These are phyloP conservation scores for Drosophila anomelani DNA, from an alignment of 2,888 invertebrate genomes.

Conservation along the genomic window DNA sequence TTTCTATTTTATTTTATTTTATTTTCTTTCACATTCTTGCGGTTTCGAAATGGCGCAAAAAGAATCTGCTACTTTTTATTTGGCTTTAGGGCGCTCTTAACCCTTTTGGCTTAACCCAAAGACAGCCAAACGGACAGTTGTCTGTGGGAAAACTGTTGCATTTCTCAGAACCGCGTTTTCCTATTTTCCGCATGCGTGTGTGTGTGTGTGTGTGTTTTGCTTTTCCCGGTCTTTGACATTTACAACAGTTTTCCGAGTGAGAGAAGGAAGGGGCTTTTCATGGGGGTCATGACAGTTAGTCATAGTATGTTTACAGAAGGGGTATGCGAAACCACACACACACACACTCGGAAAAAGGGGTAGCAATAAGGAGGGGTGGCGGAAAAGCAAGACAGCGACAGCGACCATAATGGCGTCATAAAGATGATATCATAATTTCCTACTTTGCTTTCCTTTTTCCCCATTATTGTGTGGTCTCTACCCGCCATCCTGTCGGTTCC, in stretches of 20 bases:
- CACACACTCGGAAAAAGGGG: conserved; percentile 29
- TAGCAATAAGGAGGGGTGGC: conserved; percentile 4
- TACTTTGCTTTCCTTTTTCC: conserved; percentile 65
- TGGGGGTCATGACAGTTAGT: conserved; percentile 54
- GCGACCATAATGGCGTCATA: conserved; percentile 75
- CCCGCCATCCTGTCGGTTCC: conserved; percentile 20
- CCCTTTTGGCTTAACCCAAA: conserved; percentile 48
- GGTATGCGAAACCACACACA: conserved; percentile 26
- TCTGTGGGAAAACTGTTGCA: conserved; percentile 71
- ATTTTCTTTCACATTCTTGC: conserved; percentile 8
- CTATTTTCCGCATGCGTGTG: conserved; percentile 4
- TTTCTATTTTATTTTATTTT: neutral
- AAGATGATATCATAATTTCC: conserved; percentile 77
- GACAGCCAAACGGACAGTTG: conserved; percentile 38
- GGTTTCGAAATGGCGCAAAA: conserved; percentile 33
- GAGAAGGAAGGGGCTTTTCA: conserved; percentile 26
- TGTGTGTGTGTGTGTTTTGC: conserved; percentile 28
- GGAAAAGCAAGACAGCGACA: conserved; percentile 42
- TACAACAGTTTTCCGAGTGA: conserved; percentile 64
- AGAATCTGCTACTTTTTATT: conserved; percentile 28
- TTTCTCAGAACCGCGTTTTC: conserved; percentile 34
- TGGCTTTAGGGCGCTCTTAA: conserved; percentile 36
- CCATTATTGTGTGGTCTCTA: conserved; percentile 34
- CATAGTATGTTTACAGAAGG: conserved; percentile 59
- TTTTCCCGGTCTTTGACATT: conserved; percentile 77